phyloP scores from a whole-genome alignment of 2,888 invertebrate species.

The Invenusta paracnida region DNA sequence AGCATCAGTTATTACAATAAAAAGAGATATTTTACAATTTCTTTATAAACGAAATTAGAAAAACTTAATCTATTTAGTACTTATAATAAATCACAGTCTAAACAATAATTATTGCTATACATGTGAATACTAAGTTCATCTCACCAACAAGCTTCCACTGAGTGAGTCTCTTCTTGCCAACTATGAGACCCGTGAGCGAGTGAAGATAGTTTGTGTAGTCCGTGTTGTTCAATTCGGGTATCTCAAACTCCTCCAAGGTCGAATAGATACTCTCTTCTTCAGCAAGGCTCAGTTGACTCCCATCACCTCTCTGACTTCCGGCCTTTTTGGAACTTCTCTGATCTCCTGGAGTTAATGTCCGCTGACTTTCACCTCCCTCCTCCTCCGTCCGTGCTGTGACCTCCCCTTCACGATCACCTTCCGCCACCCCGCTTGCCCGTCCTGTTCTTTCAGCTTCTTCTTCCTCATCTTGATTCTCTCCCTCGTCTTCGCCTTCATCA shows the following conservation, averaged over 20 bases:
- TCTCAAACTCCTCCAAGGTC: not conserved
- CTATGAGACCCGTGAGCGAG: not conserved
- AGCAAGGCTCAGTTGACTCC: not conserved
- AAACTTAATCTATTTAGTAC: too few species aligned
- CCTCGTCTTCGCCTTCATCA: conserved; percentile 45
- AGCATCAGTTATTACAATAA: too few species aligned
- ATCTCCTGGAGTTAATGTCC: not conserved
- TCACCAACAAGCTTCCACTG: not conserved
- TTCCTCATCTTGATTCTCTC: conserved; percentile 44
- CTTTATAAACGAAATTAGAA: too few species aligned
- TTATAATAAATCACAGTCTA: too few species aligned
- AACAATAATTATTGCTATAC: too few species aligned
- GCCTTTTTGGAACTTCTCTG: not conserved
- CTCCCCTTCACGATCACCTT: conserved; percentile 35
- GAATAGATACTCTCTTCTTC: not conserved
- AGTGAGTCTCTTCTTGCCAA: not conserved
- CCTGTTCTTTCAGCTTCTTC: conserved; percentile 44
- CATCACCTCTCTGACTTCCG: not conserved
- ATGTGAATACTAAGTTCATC: too few species aligned
- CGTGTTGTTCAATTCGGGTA: not conserved
- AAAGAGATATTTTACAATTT: too few species aligned
- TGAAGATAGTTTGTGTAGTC: conserved; percentile 1
- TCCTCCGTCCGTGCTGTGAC: not conserved
- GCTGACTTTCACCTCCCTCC: conserved; percentile 1
- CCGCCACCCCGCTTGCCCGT: conserved; percentile 45